A percentile compares a stretch with the other conserved stretches of the same genome.
Conservation (phyloP, 2,113 vertebrate species). For the Aphelocoma coerulescens region DNA sequence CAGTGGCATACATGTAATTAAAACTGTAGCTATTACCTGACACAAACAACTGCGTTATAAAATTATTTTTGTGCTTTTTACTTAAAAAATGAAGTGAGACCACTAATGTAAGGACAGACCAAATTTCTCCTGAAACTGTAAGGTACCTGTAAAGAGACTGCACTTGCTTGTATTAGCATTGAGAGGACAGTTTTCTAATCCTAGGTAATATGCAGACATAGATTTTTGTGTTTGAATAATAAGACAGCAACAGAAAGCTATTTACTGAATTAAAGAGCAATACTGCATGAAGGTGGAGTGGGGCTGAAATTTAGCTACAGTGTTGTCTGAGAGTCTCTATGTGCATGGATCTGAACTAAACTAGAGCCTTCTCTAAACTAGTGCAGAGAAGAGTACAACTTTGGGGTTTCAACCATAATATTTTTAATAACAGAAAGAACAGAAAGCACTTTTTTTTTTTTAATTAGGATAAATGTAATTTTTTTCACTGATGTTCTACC, state of each 20-base stretch:
- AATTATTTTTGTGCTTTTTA: neutral
- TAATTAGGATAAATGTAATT: neutral
- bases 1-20: neutral
- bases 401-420: neutral
- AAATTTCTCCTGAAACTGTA: neutral
- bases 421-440: neutral
- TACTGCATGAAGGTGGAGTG: fast-evolving
- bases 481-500: neutral
- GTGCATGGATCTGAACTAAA: neutral
- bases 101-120: neutral
- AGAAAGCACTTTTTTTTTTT: neutral
- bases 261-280: neutral
- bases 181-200: slow-evolving; percentile 1
- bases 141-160: neutral
- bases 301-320: neutral
- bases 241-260: neutral
- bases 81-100: neutral
- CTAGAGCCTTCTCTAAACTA: neutral
- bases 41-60: neutral
- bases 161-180: neutral
- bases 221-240: neutral
- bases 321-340: neutral
- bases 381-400: neutral
- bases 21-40: neutral
- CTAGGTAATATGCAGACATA: neutral